Conservation (phyloP, 2,113 vertebrate genomes). For the Cyrtonyx montezumae region DNA sequence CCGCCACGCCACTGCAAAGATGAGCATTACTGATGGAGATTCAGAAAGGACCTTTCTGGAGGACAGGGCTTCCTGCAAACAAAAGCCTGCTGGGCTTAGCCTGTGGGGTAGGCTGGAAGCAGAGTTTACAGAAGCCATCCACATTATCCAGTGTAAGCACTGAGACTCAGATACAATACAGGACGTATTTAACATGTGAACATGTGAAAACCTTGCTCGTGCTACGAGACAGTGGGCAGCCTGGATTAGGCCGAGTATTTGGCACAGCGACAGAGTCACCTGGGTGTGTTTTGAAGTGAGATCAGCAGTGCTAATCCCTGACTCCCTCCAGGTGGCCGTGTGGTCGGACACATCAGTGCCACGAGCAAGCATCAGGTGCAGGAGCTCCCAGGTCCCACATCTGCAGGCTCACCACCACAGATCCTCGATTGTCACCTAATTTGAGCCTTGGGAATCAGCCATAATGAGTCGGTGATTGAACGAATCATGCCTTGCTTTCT, state of each 20-base stretch:
- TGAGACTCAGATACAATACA: not conserved
- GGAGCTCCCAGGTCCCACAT: not conserved
- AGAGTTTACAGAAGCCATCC: not conserved
- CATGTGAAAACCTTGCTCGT: not conserved
- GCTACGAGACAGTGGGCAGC: not conserved
- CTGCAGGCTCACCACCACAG: not conserved
- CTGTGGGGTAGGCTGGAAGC: not conserved
- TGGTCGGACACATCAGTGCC: fast-evolving
- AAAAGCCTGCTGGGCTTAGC: not conserved
- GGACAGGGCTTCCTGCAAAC: not conserved
- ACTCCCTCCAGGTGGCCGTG: fast-evolving
- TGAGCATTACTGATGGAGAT: not conserved
- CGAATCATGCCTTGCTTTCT: slow-evolving; percentile 37
- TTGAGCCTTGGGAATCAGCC: slow-evolving; percentile 59
- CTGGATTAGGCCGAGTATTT: not conserved
- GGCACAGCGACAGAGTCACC: not conserved
- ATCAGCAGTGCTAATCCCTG: not conserved
- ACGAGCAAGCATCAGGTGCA: not conserved
- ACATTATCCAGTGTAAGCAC: not conserved
- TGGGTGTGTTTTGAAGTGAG: not conserved
- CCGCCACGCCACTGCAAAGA: not conserved
- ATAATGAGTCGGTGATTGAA: slow-evolving; percentile 49
- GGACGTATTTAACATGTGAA: not conserved
- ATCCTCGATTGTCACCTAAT: slow-evolving; percentile 63
- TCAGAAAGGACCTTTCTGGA: not conserved